A percentile compares a stretch with the other conserved stretches of the same genome.
Conservation (phyloP, 2,797 vertebrate species). For the Furcifer pardalis region DNA sequence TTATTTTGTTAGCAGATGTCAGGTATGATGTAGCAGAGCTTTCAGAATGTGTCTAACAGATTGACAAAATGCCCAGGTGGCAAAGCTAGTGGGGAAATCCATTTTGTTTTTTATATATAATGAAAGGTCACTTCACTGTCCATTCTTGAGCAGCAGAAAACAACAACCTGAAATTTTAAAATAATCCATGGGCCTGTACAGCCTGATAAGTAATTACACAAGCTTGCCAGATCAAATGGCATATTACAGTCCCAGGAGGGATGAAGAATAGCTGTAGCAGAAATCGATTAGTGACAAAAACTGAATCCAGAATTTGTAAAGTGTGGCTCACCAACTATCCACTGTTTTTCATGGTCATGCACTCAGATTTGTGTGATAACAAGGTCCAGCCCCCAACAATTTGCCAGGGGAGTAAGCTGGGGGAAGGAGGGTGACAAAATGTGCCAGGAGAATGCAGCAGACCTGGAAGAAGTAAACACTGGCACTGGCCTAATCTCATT, state of each 20-base stretch:
- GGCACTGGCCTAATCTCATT: no score
- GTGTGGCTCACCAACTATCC: no score
- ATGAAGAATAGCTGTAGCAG: slow-evolving; percentile 17
- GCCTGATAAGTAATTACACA: not conserved
- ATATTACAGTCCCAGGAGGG: not conserved
- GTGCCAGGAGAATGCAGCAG: not conserved
- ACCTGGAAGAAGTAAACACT: no score
- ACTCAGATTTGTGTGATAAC: not conserved
- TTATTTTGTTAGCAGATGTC: slow-evolving; percentile 46
- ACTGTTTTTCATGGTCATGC: not conserved
- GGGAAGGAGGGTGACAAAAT: not conserved
- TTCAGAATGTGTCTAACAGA: slow-evolving; percentile 20
- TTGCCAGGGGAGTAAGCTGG: not conserved
- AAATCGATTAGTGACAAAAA: slow-evolving; percentile 5
- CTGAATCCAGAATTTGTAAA: not conserved
- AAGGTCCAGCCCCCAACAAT: not conserved
- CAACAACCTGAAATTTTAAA: not conserved
- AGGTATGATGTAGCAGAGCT: slow-evolving; percentile 50
- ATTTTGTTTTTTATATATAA: not conserved
- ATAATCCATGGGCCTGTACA: not conserved
- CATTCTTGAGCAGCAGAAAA: slow-evolving; percentile 39
- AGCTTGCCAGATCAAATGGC: not conserved
- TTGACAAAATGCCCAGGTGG: slow-evolving; percentile 33
- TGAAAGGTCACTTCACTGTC: slow-evolving; percentile 11
- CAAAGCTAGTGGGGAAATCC: not conserved